Evolutionary conservation across 2,888 invertebrate species (phyloP), one percentile per base, ranked within the genome.

Genomic region (Hedya salicella): DNA sequence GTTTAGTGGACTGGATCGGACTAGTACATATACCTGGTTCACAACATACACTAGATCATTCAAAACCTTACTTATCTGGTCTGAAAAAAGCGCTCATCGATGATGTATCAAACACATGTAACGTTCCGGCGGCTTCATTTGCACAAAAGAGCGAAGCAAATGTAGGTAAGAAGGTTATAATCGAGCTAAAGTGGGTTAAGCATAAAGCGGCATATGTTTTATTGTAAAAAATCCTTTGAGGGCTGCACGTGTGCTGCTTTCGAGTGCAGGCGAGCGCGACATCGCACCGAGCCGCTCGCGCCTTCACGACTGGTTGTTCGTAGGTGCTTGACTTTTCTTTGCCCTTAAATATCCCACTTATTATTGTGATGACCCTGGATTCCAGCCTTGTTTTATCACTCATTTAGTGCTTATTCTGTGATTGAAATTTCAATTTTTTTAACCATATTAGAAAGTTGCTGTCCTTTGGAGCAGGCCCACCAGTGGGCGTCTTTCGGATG

Each of bases 121-220:
- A 73, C 78, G 74, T 79, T 78, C 81, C 74, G 82, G 79, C 85
- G 82, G 83, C 85, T 84, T 83, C 79, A 80, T 78, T 77, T 78
- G 75, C 75, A 90, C 86, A 88, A 91, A 79, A 86, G 85, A 86
- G 81, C 87, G 83, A 71, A 84, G 87, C 89, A 85, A 91, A 91
- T 91, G 88, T 91, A 90, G 91, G 92, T 92, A 91, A 91, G 92
- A 91, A 89, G 91, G 91, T 88, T 87, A 91, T 91, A 85, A 91
- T 91, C 91, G 88, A 81, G 82, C 86, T 81, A 89, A 91, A 91
- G 91, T 91, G 90, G 91, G 91, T 92, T 91, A 92, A 90, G 91
- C 88, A 89, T 91, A 91, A 91, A 89, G 86, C 87, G 88, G 89
- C 91, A 91, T 87, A 89, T 90, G 89, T 89, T 90, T 88, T 89